Conservation (phyloP, 2,888 invertebrate genomes). For the Clusia tigrina region DNA sequence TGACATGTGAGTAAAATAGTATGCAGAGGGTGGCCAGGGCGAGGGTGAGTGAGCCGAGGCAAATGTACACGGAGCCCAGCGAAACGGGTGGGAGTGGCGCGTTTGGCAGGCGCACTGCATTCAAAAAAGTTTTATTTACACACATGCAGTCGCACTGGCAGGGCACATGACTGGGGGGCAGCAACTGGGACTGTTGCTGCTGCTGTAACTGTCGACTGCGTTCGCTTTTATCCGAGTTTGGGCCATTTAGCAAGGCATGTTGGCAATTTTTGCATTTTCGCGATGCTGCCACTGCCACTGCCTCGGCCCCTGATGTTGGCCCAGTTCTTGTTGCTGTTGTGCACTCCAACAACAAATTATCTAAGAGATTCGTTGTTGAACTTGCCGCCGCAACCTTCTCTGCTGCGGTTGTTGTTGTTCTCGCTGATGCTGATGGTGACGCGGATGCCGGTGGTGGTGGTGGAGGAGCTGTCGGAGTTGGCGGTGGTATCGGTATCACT, state of each 20-base stretch:
- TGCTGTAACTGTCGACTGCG: constrained; percentile 29
- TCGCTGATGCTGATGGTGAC: not conserved
- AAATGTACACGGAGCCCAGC: constrained; percentile 49
- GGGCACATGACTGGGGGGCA: constrained; percentile 12
- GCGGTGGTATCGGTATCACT: constrained; percentile 9
- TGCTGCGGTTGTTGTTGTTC: constrained; percentile 24
- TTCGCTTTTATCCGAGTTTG: constrained; percentile 34
- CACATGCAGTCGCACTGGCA: constrained; percentile 40
- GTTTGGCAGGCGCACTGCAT: constrained; percentile 24
- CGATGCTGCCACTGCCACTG: not conserved
- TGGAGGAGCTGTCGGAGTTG: constrained; percentile 13
- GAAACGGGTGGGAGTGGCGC: constrained; percentile 25
- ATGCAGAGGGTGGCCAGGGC: constrained; percentile 54
- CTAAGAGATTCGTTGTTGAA: constrained; percentile 20
- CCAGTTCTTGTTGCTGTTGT: constrained; percentile 28
- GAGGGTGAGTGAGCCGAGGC: constrained; percentile 53
- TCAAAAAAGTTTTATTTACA: constrained; percentile 23
- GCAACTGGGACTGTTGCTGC: constrained; percentile 20
- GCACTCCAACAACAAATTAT: constrained; percentile 15
- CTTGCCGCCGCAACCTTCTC: constrained; percentile 25
- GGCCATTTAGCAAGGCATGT: constrained; percentile 26
- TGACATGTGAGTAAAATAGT: constrained; percentile 53
- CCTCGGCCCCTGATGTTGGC: not conserved
- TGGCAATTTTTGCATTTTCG: constrained; percentile 43
- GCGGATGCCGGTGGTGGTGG: too few species aligned